A percentile compares a stretch with the other conserved stretches of the same genome.
Evolutionary conservation across 2,113 vertebrate genomes (phyloP).

Genomic region (Brachypodius melanocephalos): DNA sequence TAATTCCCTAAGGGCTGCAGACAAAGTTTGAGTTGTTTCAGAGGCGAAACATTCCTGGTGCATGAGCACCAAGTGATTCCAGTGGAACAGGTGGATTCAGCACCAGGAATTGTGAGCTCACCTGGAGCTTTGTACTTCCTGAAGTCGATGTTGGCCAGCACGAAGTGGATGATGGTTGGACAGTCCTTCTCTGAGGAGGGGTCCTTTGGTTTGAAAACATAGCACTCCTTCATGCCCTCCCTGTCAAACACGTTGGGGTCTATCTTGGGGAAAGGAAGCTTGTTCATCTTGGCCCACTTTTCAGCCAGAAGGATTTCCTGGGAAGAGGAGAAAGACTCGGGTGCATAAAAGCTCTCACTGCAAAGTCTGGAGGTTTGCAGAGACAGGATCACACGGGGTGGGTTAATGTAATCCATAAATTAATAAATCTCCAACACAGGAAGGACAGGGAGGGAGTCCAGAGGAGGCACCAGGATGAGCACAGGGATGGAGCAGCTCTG

Average conservation of each 20-base stretch:
- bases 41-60: neutral
- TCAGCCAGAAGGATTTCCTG: constrained; percentile 95
- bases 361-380: neutral
- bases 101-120: constrained; percentile 26
- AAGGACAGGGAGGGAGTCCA: neutral
- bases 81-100: neutral
- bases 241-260: constrained; percentile 94
- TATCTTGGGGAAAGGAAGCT: constrained; percentile 96
- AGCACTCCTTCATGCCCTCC: constrained; percentile 95
- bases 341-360: neutral
- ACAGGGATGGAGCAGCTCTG: neutral
- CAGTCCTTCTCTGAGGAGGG: constrained; percentile 87
- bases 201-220: constrained; percentile 91
- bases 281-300: constrained; percentile 99
- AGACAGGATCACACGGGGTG: neutral
- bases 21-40: neutral
- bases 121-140: constrained; percentile 92
- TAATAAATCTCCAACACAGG: neutral
- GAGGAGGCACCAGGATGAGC: neutral
- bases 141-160: constrained; percentile 95
- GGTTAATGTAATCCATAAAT: neutral
- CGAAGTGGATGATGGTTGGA: constrained; percentile 94
- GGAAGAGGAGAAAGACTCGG: neutral
- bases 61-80: neutral
- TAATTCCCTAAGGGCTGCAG: neutral